These are phyloP conservation scores for Carapus acus DNA, from an alignment of 2,797 vertebrate genomes.

Conservation along the genomic window DNA sequence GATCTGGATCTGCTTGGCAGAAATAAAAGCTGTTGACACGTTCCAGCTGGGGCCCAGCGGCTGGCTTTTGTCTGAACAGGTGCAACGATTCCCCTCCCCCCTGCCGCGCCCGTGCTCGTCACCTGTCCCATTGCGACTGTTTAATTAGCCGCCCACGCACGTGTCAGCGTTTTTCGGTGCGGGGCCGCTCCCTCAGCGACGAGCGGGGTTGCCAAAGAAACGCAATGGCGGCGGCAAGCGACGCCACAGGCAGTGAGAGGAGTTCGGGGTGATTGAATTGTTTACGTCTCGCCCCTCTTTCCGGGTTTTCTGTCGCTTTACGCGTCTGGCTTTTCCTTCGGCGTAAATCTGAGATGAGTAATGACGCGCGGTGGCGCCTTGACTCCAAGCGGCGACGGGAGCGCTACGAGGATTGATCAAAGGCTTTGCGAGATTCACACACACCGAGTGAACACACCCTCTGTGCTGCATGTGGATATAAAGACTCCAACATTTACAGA, in stretches of 20 bases:
- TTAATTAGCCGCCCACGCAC: slow-evolving; percentile 70
- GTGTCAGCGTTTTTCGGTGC: slow-evolving; percentile 52
- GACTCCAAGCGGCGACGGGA: slow-evolving; percentile 48
- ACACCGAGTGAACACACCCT: slow-evolving; percentile 31
- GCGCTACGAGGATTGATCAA: slow-evolving; percentile 63
- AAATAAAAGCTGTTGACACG: slow-evolving; percentile 67
- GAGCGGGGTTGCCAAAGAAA: slow-evolving; percentile 65
- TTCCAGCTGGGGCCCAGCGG: slow-evolving; percentile 53
- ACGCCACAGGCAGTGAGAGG: slow-evolving; percentile 52
- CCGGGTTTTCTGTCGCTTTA: slow-evolving; percentile 52
- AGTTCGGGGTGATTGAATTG: slow-evolving; percentile 66
- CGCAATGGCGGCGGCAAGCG: slow-evolving; percentile 43
- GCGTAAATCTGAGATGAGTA: slow-evolving; percentile 56
- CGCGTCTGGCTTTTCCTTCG: slow-evolving; percentile 54
- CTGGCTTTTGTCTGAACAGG: slow-evolving; percentile 68
- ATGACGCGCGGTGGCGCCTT: slow-evolving; percentile 39
- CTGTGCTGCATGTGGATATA: slow-evolving; percentile 27
- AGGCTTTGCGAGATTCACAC: slow-evolving; percentile 51
- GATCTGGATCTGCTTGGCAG: slow-evolving; percentile 43
- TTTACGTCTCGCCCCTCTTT: slow-evolving; percentile 57
- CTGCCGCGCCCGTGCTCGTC: slow-evolving; percentile 44
- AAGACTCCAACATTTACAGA: slow-evolving; percentile 41
- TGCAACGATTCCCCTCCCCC: slow-evolving; percentile 59
- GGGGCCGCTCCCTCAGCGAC: slow-evolving; percentile 54
- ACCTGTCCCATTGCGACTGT: slow-evolving; percentile 66